These are phyloP conservation scores for Calonectris borealis DNA, from an alignment of 2,113 vertebrate species.

Conservation along the genomic window DNA sequence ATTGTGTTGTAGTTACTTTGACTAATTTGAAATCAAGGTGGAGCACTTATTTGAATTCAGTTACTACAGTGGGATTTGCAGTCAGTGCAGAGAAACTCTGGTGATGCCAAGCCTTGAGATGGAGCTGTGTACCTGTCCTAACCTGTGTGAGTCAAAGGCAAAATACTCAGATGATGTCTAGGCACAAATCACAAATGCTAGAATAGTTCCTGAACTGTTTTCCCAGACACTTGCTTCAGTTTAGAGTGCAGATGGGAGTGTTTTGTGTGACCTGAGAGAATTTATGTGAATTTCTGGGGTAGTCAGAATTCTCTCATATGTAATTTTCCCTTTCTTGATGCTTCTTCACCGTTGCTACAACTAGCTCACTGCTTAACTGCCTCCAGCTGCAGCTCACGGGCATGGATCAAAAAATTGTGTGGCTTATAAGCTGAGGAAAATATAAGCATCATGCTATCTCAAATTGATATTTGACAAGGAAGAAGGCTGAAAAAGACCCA, in stretches of 20 bases:
- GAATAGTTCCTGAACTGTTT: neutral
- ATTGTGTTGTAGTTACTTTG: neutral
- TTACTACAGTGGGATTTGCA: neutral
- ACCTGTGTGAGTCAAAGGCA: neutral
- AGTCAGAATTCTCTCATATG: neutral
- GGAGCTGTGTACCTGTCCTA: neutral
- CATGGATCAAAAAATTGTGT: neutral
- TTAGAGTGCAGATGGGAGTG: neutral
- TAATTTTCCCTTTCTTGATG: neutral
- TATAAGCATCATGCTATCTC: neutral
- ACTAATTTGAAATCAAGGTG: neutral
- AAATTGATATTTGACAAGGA: neutral
- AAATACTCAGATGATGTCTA: neutral
- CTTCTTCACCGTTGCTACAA: neutral
- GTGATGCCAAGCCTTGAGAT: neutral
- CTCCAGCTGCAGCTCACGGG: neutral
- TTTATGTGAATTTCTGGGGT: neutral
- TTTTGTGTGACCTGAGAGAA: neutral
- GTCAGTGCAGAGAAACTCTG: neutral
- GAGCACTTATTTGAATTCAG: neutral
- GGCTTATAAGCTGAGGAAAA: neutral
- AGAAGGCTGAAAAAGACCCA: neutral
- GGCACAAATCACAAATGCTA: neutral
- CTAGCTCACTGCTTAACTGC: neutral
- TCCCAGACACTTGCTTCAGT: neutral